Conservation (phyloP, 2,113 vertebrate genomes). For the Paracanthobrama guichenoti region DNA sequence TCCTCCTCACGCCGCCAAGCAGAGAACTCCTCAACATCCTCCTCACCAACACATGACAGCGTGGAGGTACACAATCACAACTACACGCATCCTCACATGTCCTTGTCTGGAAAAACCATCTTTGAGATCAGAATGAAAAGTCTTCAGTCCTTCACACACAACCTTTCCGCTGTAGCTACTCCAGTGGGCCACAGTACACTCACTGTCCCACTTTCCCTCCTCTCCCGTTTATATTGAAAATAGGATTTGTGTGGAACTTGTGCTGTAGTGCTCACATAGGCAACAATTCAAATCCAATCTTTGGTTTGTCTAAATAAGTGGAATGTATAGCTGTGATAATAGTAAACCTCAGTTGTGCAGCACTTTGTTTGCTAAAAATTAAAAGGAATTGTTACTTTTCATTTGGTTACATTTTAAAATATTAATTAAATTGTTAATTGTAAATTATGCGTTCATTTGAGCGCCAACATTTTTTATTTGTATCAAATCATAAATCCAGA, state of each 20-base stretch:
- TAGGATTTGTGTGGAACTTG: neutral
- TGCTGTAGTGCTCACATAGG: neutral
- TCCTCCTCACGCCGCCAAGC: slow-evolving; percentile 73
- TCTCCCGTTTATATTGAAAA: neutral
- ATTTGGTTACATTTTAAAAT: no score
- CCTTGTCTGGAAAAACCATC: neutral
- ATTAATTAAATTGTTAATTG: no score
- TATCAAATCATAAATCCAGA: neutral
- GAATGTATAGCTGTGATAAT: neutral
- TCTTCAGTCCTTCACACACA: no score
- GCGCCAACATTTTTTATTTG: no score
- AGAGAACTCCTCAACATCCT: slow-evolving; percentile 79
- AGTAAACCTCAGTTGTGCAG: neutral
- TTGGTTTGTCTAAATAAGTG: neutral
- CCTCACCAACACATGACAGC: slow-evolving; percentile 85
- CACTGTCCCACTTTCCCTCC: no score
- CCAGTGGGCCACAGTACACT: neutral
- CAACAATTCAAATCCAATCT: neutral
- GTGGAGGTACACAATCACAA: slow-evolving; percentile 78
- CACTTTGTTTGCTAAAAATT: neutral
- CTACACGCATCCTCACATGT: neutral
- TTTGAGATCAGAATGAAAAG: no score
- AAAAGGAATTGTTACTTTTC: no score
- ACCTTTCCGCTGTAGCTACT: no score
- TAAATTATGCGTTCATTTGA: no score